phyloP scores from a whole-genome alignment of 2,797 vertebrate species.

The Florisuga fusca region DNA sequence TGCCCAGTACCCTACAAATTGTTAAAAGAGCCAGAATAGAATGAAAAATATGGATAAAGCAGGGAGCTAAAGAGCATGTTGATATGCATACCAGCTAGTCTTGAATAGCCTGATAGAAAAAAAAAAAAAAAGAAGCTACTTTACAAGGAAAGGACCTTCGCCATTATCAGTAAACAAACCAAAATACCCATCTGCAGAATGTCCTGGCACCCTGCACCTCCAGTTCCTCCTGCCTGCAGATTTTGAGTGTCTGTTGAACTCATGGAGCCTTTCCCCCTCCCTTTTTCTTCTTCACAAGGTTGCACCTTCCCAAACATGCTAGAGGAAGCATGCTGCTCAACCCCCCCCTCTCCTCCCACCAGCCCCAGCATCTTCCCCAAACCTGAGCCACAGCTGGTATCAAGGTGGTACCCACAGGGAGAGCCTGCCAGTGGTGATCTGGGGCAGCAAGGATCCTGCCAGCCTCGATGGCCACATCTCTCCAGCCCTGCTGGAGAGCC shows the following conservation, averaged over 20 bases:
- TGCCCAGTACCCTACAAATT: neutral
- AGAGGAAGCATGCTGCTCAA: neutral
- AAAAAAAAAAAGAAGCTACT: neutral
- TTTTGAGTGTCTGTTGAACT: neutral
- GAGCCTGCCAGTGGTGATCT: conserved; percentile 45
- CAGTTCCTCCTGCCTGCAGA: neutral
- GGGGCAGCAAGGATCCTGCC: neutral
- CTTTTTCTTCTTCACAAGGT: accelerated
- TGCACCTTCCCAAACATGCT: accelerated
- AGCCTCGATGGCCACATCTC: neutral
- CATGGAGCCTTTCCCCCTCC: neutral
- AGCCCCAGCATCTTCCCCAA: neutral
- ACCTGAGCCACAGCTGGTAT: neutral
- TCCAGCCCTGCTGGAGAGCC: neutral
- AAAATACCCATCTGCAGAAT: neutral
- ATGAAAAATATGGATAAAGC: neutral
- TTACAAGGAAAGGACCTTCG: neutral
- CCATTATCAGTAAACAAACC: neutral
- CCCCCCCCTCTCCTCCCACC: neutral
- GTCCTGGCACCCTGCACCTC: accelerated
- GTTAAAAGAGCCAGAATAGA: neutral
- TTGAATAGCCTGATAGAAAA: neutral
- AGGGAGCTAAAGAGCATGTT: neutral
- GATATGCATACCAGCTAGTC: neutral
- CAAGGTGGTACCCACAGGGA: accelerated